A percentile compares a stretch with the other conserved stretches of the same genome.
Conservation (phyloP, 2,888 invertebrate species). For the Scaptomyza reducta region DNA sequence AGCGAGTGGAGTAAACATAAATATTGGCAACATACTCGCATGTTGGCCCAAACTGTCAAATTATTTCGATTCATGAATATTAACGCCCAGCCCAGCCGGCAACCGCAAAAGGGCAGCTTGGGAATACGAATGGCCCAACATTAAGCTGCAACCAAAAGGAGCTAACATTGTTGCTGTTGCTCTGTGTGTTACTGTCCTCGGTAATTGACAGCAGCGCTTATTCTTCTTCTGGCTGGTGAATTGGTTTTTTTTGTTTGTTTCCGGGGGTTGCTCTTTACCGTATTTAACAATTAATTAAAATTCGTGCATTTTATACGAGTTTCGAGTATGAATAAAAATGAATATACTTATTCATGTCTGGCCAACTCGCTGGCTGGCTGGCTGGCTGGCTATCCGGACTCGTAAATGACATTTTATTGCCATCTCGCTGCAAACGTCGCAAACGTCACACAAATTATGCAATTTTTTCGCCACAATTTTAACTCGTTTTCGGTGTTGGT, state of each 20-base stretch:
- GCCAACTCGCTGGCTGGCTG: constrained; percentile 31
- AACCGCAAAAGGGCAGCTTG: constrained; percentile 38
- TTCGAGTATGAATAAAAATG: constrained; percentile 30
- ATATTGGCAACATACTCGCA: constrained; percentile 78
- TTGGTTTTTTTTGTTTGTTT: constrained; percentile 23
- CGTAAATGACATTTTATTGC: constrained; percentile 78
- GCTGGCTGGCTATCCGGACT: constrained; percentile 34
- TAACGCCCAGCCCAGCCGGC: constrained; percentile 71
- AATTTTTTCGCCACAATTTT: constrained; percentile 79
- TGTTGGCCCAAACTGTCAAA: constrained; percentile 80
- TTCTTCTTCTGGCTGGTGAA: constrained; percentile 22
- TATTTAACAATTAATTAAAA: constrained; percentile 81
- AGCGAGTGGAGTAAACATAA: constrained; percentile 60
- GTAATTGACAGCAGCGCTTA: constrained; percentile 78
- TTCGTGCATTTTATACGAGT: constrained; percentile 75
- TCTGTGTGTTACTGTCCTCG: constrained; percentile 56
- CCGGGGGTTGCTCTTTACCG: constrained; percentile 64
- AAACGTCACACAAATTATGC: constrained; percentile 80
- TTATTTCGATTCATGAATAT: constrained; percentile 80
- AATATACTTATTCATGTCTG: constrained; percentile 41
- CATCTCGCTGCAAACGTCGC: constrained; percentile 46
- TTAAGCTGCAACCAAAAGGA: constrained; percentile 42
- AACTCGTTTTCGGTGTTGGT: constrained; percentile 78
- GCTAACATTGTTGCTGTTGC: constrained; percentile 43
- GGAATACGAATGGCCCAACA: constrained; percentile 33